Conservation (phyloP, 2,113 vertebrate genomes). For the Panthera uncia region DNA sequence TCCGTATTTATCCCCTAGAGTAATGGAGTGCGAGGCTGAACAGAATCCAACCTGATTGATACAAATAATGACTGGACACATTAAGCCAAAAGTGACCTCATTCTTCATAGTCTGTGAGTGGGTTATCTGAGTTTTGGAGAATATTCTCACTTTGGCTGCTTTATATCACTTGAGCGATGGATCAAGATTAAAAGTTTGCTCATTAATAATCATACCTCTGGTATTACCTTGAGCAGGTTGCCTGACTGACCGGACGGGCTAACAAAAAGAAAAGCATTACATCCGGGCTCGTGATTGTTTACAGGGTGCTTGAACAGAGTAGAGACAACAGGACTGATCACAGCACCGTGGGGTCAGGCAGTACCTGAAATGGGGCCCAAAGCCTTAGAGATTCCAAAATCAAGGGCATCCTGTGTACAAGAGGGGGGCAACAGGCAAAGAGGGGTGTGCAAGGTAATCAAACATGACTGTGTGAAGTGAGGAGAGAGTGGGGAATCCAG, state of each 20-base stretch:
- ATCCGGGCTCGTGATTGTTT: not conserved
- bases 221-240: not conserved
- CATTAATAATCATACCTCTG: not conserved
- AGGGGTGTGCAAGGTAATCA: not conserved
- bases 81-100: not conserved
- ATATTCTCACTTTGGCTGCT: not conserved
- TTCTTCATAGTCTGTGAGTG: not conserved
- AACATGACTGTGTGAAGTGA: not conserved
- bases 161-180: not conserved
- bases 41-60: not conserved
- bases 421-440: not conserved
- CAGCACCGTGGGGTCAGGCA: not conserved
- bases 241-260: not conserved
- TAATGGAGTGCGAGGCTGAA: not conserved
- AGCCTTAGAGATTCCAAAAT: not conserved
- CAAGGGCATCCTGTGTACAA: not conserved
- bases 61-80: not conserved
- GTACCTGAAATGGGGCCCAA: not conserved
- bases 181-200: not conserved
- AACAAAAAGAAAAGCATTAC: not conserved
- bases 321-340: not conserved
- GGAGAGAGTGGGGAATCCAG: not conserved
- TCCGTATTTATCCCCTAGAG: not conserved
- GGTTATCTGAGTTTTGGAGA: not conserved
- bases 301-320: not conserved